Evolutionary conservation across 2,113 vertebrate species (phyloP).

Genomic region (Larimichthys polyactis): DNA sequence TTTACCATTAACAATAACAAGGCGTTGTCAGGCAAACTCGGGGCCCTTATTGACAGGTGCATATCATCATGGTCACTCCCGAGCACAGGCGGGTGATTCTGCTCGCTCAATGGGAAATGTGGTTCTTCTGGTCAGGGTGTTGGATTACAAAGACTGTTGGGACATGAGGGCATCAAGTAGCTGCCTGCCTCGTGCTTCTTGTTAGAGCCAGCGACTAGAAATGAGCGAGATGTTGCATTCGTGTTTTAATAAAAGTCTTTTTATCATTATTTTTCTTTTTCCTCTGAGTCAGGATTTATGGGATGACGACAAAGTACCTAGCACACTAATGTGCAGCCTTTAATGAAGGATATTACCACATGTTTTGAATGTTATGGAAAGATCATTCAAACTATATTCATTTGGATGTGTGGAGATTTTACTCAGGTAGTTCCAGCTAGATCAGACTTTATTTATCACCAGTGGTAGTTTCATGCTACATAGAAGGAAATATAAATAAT

Average conservation of each 20-base stretch:
- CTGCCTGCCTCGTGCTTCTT: background rate
- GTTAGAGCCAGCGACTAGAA: too few relatives aligned
- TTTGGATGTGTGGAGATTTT: background rate
- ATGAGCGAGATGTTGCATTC: background rate
- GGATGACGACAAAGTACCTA: background rate
- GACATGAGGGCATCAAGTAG: background rate
- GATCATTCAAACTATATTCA: constrained; percentile 12
- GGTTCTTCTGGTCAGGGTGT: constrained; percentile 2
- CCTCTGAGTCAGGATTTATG: background rate
- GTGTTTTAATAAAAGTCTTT: background rate
- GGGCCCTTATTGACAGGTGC: background rate
- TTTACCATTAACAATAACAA: background rate
- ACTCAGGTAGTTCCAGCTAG: background rate
- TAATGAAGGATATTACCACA: background rate
- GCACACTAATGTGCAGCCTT: background rate
- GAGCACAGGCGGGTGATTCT: background rate
- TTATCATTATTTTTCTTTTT: background rate
- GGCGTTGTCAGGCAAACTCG: background rate
- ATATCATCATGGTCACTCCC: accelerated
- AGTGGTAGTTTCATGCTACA: background rate
- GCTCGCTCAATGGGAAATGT: background rate
- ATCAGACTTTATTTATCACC: background rate
- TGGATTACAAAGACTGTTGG: background rate
- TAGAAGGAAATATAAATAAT: too few relatives aligned
- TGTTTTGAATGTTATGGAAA: background rate